Percentiles rank a stretch among this genome's conserved stretches.
Conservation (phyloP, 1,140 invertebrate species). For the Sweltsa coloradensis region DNA sequence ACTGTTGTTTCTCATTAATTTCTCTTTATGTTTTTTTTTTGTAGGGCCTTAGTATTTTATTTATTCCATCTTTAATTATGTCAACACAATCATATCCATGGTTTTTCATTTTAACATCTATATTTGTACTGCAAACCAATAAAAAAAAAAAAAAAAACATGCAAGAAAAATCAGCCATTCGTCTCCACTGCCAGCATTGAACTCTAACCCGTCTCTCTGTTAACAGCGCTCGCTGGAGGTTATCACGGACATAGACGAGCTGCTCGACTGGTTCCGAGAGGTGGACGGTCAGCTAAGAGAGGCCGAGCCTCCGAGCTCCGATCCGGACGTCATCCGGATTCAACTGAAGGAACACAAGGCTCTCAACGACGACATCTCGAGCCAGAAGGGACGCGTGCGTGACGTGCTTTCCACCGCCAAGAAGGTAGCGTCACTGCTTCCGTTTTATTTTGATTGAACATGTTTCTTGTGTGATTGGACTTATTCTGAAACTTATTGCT, state of each 20-base stretch:
- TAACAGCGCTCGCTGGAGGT: constrained; percentile 66
- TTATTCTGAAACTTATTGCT: too few relatives aligned
- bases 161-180: too few relatives aligned
- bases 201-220: too few relatives aligned
- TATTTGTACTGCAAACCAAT: too few relatives aligned
- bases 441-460: neutral
- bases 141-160: too few relatives aligned
- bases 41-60: too few relatives aligned
- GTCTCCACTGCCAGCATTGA: constrained; percentile 82
- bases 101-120: too few relatives aligned
- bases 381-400: constrained; percentile 79
- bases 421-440: constrained; percentile 43
- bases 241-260: constrained; percentile 86
- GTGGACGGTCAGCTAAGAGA: constrained; percentile 72
- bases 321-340: constrained; percentile 75
- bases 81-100: too few relatives aligned
- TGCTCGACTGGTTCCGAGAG: constrained; percentile 92
- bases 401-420: constrained; percentile 87
- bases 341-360: constrained; percentile 91
- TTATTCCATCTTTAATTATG: too few relatives aligned
- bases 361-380: constrained; percentile 89
- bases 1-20: too few relatives aligned
- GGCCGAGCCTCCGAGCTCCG: constrained; percentile 79
- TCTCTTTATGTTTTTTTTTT: too few relatives aligned
- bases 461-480: too few relatives aligned